These are phyloP conservation scores for Trissonchulus sp. DNA, from an alignment of 2,888 invertebrate genomes.

Conservation along the genomic window DNA sequence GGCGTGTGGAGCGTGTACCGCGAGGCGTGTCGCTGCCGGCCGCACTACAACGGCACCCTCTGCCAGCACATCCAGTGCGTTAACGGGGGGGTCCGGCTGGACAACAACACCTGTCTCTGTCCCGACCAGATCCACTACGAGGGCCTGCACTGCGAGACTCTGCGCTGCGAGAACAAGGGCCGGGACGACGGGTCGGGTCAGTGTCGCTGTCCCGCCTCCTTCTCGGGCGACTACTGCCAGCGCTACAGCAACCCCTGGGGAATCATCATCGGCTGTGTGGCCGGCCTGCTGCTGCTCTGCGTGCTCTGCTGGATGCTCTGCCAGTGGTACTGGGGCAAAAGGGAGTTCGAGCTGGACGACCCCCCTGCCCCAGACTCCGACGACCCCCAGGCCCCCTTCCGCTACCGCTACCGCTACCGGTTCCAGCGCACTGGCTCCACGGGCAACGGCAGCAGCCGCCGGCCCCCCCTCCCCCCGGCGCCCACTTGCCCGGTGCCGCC, in stretches of 20 bases:
- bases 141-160: slow-evolving; percentile 3
- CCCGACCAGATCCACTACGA: slow-evolving; percentile 6
- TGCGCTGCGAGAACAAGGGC: slow-evolving; percentile 11
- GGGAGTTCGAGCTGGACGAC: neutral
- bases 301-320: neutral
- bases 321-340: slow-evolving; percentile 18
- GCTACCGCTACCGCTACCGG: too few species aligned
- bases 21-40: neutral
- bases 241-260: slow-evolving; percentile 5
- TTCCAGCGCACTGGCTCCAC: too few species aligned
- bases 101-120: slow-evolving; percentile 12
- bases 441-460: too few species aligned
- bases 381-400: too few species aligned
- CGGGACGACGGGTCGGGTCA: neutral
- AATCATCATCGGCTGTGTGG: slow-evolving; percentile 5
- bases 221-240: neutral
- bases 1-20: neutral
- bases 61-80: neutral
- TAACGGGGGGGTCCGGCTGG: neutral
- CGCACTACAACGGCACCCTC: neutral
- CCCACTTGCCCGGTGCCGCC: too few species aligned
- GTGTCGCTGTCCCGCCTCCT: slow-evolving; percentile 4
- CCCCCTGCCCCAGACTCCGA: too few species aligned
- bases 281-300: neutral
- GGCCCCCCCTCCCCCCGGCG: too few species aligned